Evolutionary conservation across 2,113 vertebrate species (phyloP).

Genomic region (Hippocampus barbouri): DNA sequence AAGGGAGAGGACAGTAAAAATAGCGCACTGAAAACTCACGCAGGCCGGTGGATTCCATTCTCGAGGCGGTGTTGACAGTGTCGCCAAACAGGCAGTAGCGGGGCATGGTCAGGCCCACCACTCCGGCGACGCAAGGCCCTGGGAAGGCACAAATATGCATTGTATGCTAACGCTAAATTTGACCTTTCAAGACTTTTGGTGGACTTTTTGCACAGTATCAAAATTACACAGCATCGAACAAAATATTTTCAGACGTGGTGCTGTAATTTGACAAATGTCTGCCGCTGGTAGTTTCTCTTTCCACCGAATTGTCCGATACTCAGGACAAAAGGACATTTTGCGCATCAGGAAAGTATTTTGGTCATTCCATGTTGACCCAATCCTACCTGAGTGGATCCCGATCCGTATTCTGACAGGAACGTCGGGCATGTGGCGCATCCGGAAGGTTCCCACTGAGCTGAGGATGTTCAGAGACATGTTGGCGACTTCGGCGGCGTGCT

Average conservation of each 20-base stretch:
- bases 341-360: not conserved
- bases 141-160: not conserved
- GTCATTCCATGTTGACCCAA: not conserved
- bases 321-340: too few species aligned
- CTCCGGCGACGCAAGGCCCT: slow-evolving; percentile 86
- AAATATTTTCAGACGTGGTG: too few species aligned
- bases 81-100: slow-evolving; percentile 93
- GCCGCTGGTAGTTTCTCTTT: too few species aligned
- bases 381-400: slow-evolving; percentile 85
- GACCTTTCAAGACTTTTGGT: not conserved
- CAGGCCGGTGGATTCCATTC: slow-evolving; percentile 90
- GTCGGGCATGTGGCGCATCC: slow-evolving; percentile 88
- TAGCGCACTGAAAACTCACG: slow-evolving; percentile 66
- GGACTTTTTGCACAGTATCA: not conserved
- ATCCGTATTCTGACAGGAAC: slow-evolving; percentile 85
- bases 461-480: slow-evolving; percentile 94
- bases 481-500: slow-evolving; percentile 86
- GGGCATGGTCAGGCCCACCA: slow-evolving; percentile 90
- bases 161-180: not conserved
- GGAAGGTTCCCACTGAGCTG: slow-evolving; percentile 85
- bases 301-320: too few species aligned
- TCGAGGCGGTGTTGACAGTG: slow-evolving; percentile 87
- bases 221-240: not conserved
- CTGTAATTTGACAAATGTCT: too few species aligned
- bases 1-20: not conserved